These are phyloP conservation scores for Limnothrissa miodon DNA, from an alignment of 2,113 vertebrate species.

Conservation along the genomic window DNA sequence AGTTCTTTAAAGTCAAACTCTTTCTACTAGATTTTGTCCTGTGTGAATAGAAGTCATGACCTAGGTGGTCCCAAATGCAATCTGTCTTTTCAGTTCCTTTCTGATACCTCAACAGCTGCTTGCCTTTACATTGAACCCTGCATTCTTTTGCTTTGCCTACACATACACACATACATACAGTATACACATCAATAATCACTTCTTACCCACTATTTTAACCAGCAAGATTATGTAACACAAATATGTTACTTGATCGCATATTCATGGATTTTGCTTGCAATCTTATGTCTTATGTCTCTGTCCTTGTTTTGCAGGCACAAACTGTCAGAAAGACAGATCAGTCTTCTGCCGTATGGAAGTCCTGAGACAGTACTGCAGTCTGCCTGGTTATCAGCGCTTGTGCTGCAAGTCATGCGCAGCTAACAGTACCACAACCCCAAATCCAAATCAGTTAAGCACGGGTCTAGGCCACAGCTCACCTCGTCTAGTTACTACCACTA, in stretches of 20 bases:
- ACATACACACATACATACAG: constrained; percentile 14
- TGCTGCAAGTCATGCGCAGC: constrained; percentile 89
- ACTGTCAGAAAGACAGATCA: constrained; percentile 91
- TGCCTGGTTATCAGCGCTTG: constrained; percentile 84
- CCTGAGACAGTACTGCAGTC: constrained; percentile 85
- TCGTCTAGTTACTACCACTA: neutral
- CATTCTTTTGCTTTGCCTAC: neutral
- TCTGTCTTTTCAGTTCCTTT: constrained; percentile 50
- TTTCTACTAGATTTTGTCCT: neutral
- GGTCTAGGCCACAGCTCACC: neutral
- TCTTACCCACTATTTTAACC: neutral
- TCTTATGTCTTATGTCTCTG: constrained; percentile 46
- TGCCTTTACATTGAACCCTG: neutral
- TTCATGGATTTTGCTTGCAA: neutral
- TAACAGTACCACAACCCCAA: constrained; percentile 31
- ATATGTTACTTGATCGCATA: neutral
- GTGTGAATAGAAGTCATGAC: neutral
- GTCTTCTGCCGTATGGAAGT: constrained; percentile 89
- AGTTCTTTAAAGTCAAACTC: neutral
- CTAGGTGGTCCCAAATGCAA: neutral
- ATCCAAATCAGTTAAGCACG: neutral
- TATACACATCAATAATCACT: neutral
- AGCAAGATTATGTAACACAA: neutral
- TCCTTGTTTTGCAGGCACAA: constrained; percentile 84
- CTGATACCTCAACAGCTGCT: neutral